Evolutionary conservation across 2,113 vertebrate genomes (phyloP).

Genomic region (Pipra filicauda): DNA sequence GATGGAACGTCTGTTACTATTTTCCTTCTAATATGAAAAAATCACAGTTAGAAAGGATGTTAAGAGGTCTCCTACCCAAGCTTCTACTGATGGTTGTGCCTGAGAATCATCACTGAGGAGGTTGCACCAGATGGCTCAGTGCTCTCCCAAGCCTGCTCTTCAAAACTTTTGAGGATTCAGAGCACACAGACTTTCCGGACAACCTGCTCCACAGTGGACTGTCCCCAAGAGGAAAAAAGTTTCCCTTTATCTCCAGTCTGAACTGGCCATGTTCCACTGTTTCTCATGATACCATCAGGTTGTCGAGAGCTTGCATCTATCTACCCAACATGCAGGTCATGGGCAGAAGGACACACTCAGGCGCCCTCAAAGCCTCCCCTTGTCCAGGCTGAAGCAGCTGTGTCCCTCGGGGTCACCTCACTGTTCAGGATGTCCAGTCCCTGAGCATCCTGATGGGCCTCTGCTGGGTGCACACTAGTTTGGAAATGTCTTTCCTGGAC

Average conservation of each 20-base stretch:
- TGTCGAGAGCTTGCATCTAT: neutral
- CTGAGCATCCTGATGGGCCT: neutral
- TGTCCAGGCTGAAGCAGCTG: neutral
- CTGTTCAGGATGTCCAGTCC: neutral
- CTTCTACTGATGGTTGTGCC: neutral
- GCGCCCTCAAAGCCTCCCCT: neutral
- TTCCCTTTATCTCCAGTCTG: neutral
- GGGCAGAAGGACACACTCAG: neutral
- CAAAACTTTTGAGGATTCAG: neutral
- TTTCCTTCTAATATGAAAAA: neutral
- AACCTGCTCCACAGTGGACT: neutral
- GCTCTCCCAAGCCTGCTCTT: neutral
- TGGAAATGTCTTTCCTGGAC: neutral
- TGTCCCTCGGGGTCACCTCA: neutral
- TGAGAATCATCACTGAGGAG: neutral
- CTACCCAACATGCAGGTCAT: neutral
- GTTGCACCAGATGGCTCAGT: accelerated
- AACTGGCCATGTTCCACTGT: neutral
- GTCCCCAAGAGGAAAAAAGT: accelerated
- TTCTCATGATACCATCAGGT: accelerated
- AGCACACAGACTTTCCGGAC: neutral
- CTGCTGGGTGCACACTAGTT: neutral
- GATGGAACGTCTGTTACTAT: neutral
- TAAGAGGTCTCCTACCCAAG: neutral
- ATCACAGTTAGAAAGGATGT: neutral